Evolutionary conservation across 2,888 invertebrate species (phyloP).

Genomic region (Entomobrya multifasciata): DNA sequence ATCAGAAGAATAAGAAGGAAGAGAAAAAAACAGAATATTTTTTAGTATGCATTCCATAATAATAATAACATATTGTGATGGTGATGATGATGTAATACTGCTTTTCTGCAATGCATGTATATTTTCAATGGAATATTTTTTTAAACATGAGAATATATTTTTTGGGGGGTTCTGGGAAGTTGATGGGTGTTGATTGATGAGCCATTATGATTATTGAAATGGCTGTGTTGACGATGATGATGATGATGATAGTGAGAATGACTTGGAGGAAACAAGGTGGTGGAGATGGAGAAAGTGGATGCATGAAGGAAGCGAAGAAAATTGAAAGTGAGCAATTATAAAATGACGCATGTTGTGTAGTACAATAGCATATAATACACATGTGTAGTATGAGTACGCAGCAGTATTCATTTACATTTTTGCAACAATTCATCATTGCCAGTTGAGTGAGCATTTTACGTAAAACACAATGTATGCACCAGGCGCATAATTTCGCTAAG

Average conservation of each 20-base stretch:
- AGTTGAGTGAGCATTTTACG: too few species aligned
- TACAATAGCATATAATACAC: background rate
- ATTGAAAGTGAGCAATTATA: slow-evolving; percentile 24
- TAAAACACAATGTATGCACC: too few species aligned
- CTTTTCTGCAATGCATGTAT: background rate
- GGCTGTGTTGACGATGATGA: background rate
- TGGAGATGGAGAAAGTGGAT: too few species aligned
- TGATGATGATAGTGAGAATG: background rate
- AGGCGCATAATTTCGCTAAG: too few species aligned
- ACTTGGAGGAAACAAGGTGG: too few species aligned
- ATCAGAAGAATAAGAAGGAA: too few species aligned
- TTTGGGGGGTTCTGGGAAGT: background rate
- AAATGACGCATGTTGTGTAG: too few species aligned
- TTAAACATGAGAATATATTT: background rate
- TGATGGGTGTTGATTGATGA: slow-evolving; percentile 74
- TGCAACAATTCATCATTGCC: slow-evolving; percentile 23
- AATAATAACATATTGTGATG: slow-evolving; percentile 10
- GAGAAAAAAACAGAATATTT: too few species aligned
- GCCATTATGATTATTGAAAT: slow-evolving; percentile 73
- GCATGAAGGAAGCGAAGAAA: background rate
- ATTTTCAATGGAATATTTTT: background rate
- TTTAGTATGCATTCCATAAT: slow-evolving; percentile 6
- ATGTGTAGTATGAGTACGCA: background rate
- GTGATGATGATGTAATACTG: too few species aligned
- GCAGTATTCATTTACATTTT: background rate